These are phyloP conservation scores for Homalodisca vitripennis DNA, from an alignment of 1,140 invertebrate genomes.

Conservation along the genomic window DNA sequence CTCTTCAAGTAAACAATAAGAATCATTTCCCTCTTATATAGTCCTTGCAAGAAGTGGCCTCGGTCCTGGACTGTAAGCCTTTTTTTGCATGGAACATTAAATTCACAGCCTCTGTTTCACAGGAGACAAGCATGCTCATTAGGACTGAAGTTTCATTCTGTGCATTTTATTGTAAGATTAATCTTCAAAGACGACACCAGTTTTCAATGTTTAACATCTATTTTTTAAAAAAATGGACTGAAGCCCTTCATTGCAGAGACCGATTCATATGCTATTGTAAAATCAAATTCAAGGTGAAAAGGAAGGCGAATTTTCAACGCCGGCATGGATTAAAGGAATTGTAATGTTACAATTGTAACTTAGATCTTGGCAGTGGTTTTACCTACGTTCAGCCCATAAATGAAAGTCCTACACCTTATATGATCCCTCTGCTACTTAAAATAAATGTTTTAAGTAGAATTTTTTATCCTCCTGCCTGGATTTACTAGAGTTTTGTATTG, in stretches of 20 bases:
- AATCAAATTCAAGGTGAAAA: too few relatives aligned
- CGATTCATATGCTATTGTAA: background rate
- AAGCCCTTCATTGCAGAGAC: background rate
- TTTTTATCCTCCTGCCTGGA: too few relatives aligned
- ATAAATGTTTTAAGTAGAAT: too few relatives aligned
- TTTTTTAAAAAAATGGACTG: background rate
- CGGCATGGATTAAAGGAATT: too few relatives aligned
- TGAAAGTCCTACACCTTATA: too few relatives aligned
- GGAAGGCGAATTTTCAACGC: too few relatives aligned
- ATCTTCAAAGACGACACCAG: background rate
- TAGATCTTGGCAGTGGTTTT: too few relatives aligned
- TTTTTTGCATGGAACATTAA: conserved; percentile 1
- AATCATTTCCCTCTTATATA: background rate
- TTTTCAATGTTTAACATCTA: background rate
- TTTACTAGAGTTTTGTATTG: too few relatives aligned
- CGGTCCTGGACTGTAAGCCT: background rate
- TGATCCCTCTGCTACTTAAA: too few relatives aligned
- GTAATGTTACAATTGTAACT: too few relatives aligned
- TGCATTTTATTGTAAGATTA: background rate
- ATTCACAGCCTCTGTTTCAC: background rate
- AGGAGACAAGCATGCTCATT: background rate
- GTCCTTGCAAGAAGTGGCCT: background rate
- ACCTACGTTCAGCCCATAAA: too few relatives aligned
- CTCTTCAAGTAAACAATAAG: background rate
- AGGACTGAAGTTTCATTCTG: background rate